phyloP scores from a whole-genome alignment of 2,888 invertebrate species.

The Zaprionus obscuricornis region DNA sequence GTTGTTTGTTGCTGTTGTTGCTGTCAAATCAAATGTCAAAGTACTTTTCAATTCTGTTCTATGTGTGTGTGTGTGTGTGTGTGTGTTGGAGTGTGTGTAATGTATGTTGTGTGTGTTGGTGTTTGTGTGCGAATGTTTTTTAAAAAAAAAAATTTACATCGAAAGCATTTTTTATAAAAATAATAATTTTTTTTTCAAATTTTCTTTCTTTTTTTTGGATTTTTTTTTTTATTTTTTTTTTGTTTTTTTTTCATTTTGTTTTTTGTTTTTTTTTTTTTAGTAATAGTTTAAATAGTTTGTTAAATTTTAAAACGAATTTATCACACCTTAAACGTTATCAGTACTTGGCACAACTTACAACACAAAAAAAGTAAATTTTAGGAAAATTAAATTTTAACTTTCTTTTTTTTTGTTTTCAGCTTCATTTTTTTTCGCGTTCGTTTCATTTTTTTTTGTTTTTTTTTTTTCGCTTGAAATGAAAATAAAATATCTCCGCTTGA shows the following conservation, averaged over 20 bases:
- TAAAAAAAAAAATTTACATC: conserved; percentile 63
- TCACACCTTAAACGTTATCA: conserved; percentile 83
- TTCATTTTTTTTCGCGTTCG: no score
- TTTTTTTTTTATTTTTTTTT: conserved; percentile 37
- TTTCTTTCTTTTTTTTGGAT: conserved; percentile 7
- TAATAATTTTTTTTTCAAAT: conserved; percentile 37
- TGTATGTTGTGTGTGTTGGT: conserved; percentile 11
- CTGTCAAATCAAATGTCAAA: conserved; percentile 62
- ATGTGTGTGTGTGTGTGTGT: conserved; percentile 23
- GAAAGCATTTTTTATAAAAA: conserved; percentile 62
- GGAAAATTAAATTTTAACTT: conserved; percentile 56
- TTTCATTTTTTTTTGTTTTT: conserved; percentile 40
- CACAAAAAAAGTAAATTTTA: conserved; percentile 73
- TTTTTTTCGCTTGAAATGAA: conserved; percentile 12
- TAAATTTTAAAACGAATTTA: conserved; percentile 81
- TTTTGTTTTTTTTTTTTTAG: conserved; percentile 51
- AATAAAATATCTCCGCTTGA: conserved; percentile 26
- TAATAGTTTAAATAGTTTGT: conserved; percentile 72
- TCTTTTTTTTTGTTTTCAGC: no score
- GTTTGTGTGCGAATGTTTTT: conserved; percentile 27
- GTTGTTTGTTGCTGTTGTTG: conserved; percentile 35
- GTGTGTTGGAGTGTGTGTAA: conserved; percentile 18
- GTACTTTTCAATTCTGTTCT: conserved; percentile 60
- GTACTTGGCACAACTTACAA: conserved; percentile 84
- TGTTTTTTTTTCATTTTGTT: conserved; percentile 30